Evolutionary conservation across 2,888 invertebrate genomes (phyloP), one percentile per base, ranked within the genome.

Genomic region (Didymodactylos carnosus): DNA sequence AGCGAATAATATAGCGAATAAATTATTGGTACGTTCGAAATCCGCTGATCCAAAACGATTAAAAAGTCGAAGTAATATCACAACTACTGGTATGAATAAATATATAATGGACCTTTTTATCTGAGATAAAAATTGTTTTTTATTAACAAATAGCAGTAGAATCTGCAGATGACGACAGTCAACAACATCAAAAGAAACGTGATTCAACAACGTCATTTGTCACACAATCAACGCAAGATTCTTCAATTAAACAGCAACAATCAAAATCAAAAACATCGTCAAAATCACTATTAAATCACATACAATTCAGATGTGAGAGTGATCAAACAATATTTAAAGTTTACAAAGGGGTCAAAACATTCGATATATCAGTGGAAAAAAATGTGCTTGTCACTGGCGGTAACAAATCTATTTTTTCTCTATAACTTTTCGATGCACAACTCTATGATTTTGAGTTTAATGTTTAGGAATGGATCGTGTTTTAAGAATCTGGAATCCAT

Each of bases 391-490:
- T 83, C 27, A 83, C 83, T 35, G 83, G 83, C 75, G 83, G n/a
- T n/a, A n/a, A n/a, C n/a, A n/a, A n/a, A n/a, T n/a, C n/a, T n/a
- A n/a, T n/a, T n/a, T n/a, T n/a, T n/a, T n/a, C n/a, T n/a, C n/a
- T n/a, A n/a, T n/a, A n/a, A n/a, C n/a, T n/a, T n/a, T n/a, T n/a
- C n/a, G n/a, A n/a, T n/a, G n/a, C n/a, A n/a, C n/a, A n/a, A n/a
- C n/a, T n/a, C n/a, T n/a, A n/a, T n/a, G n/a, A n/a, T n/a, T n/a
- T n/a, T n/a, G n/a, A n/a, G n/a, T n/a, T n/a, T n/a, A n/a, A n/a
- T n/a, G n/a, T n/a, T n/a, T n/a, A n/a, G n/a, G 82, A 4, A 82
- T 82, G 82, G 83, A 83, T 76, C 78, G 83, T 74, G 81, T 83
- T 69, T 80, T 83, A 7, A 75, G 83, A 62, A 77, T 83, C 39